Base-by-base conservation (phyloP, 2,888 invertebrate genomes). In the Dioctria rufipes region DNA sequence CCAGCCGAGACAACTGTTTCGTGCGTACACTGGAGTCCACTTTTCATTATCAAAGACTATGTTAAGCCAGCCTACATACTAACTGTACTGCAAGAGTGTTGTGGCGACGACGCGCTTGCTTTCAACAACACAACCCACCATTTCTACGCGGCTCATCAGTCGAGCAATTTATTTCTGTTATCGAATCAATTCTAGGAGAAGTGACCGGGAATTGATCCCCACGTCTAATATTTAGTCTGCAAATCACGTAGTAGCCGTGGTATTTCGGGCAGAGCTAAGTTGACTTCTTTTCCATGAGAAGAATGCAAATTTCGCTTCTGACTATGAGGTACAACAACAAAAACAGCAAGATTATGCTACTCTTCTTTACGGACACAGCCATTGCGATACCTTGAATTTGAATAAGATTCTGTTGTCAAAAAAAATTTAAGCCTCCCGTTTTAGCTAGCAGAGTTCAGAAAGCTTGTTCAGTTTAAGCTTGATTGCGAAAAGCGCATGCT, bases 401-500 rank as follows among this genome's bases (percentile, higher is more conserved):
- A 71, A 46, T 46, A 46, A 46, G 46, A 8, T 2, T 6, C 67
- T 37, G 71, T 25, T 54, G 40, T 49, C 39, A 49, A n/a, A 71
- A n/a, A 71, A 71, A 71, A 71, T 71, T 54, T 51, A 13, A 67
- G 67, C n/a, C 71, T 71, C 71, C 43, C n/a, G 67, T 37, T 51
- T 71, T 51, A 5, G 5, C 63, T 39, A 9, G 51, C 51, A 51
- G 54, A 39, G 51, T 9, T 5, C 54, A 40, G 6, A 54, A 71
- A 71, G 40, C 51, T 54, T 51, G 9, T 25, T 46, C 49, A 2
- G 11, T 13, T 46, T 51, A 25, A 71, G 71, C 54, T 71, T 11
- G 71, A 51, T 71, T 79, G 81, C 81, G 80, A 81, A 81, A 80
- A 9, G 42, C 60, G 77, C 66, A 80, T 81, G 81, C 80, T 81